Base-by-base conservation (phyloP, 2,113 vertebrate genomes). In the Lathamus discolor region DNA sequence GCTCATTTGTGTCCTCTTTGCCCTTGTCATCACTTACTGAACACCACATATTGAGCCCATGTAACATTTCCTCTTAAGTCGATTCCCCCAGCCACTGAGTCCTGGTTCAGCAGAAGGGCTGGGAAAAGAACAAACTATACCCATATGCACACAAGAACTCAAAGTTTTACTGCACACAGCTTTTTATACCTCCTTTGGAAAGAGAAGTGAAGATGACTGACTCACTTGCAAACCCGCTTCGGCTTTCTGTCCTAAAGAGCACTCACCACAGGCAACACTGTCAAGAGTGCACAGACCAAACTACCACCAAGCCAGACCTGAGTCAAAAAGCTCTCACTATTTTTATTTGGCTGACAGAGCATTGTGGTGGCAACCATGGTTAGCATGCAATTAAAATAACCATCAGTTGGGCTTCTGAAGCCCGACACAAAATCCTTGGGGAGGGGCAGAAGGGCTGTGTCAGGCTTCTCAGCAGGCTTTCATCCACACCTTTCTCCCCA, bases 191-290 rank as follows among this genome's bases (percentile, higher is more conserved):
- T 78, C 66, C 24, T 83, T 55, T 52, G 52, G 86, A 94, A 90
- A 27, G 33, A 33, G 83, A 96, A 94, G 54, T 68, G 85, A 92
- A 82, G 43, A 88, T 64, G 39, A 84, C 55, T 70, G 66, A 92
- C 73, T 93, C 90, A 70, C 31, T 85, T 28, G 57, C 33, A 87
- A 91, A 89, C n/a, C 27, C 66, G 54, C 81, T 82, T 66, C 5
- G 1, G 75, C 83, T 96, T 94, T 95, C 95, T 73, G 37, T 93
- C 91, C 93, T 95, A 39, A 94, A 94, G 54, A 91, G 91, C 88
- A 69, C 37, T 28, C 66, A 66, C 33, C 23, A 0, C 66, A 89
- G 31, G 24, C 24, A 66, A 41, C 46, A 49, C 48, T 79, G 37
- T 31, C 66, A 23, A 39, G 62, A 67, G n/a, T 19, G 8, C 44